Percentiles rank a stretch among this genome's conserved stretches.
Evolutionary conservation across 2,113 vertebrate genomes (phyloP).

Genomic region (Psophia crepitans): DNA sequence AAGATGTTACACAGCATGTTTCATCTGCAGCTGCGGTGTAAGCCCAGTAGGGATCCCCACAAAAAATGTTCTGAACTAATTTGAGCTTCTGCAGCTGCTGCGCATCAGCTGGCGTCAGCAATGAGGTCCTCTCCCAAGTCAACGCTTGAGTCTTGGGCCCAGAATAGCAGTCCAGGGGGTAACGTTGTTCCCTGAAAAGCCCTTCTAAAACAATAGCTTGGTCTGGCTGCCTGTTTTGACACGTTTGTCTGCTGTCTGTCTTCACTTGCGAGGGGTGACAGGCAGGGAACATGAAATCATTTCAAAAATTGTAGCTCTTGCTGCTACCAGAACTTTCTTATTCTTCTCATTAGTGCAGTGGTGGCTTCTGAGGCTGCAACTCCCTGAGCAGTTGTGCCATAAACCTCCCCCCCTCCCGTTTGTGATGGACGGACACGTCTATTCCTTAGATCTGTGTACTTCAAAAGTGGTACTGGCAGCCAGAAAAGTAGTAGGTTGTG

Average conservation of each 20-base stretch:
- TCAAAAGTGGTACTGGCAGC: background rate
- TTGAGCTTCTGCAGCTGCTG: background rate
- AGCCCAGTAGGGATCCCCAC: background rate
- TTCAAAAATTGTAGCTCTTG: background rate
- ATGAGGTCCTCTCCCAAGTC: background rate
- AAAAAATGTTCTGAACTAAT: background rate
- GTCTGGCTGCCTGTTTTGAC: background rate
- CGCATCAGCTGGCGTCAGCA: background rate
- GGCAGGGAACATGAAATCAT: background rate
- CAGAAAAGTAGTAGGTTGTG: background rate
- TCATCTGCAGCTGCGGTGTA: background rate
- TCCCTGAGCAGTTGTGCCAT: background rate
- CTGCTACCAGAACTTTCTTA: background rate
- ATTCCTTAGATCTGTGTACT: background rate
- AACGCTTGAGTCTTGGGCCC: background rate
- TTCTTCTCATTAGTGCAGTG: background rate
- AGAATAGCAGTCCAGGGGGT: background rate
- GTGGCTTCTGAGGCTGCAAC: background rate
- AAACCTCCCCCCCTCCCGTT: background rate
- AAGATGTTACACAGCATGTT: background rate
- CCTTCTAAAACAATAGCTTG: background rate
- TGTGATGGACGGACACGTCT: background rate
- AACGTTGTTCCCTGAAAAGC: background rate
- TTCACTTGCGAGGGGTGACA: background rate
- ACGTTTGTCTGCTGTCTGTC: background rate